Percentiles rank a stretch among this genome's conserved stretches.
These are phyloP conservation scores for Suricata suricatta DNA, from an alignment of 2,113 vertebrate genomes.

Conservation along the genomic window DNA sequence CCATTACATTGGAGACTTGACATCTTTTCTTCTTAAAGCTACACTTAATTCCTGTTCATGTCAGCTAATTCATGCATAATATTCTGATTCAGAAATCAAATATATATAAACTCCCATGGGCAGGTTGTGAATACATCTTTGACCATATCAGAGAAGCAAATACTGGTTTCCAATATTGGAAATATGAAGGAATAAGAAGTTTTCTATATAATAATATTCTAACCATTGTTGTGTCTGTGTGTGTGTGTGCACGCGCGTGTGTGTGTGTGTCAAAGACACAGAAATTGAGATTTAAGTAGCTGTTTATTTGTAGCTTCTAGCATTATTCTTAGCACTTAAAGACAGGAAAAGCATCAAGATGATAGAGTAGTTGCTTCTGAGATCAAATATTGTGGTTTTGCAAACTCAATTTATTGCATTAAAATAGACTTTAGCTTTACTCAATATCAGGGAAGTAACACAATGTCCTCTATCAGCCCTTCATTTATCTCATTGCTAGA, in stretches of 20 bases:
- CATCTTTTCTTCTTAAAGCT: slow-evolving; percentile 7
- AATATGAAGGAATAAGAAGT: background rate
- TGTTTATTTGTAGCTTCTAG: too few species aligned
- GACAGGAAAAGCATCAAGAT: slow-evolving; percentile 69
- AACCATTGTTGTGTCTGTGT: background rate
- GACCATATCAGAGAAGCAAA: background rate
- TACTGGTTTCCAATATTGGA: background rate
- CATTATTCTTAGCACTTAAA: too few species aligned
- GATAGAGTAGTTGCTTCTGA: slow-evolving; percentile 62
- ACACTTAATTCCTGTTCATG: slow-evolving; percentile 29
- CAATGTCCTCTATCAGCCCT: slow-evolving; percentile 51
- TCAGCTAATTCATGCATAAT: background rate
- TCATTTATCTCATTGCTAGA: slow-evolving; percentile 61
- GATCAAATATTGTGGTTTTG: slow-evolving; percentile 72
- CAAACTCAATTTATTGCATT: slow-evolving; percentile 71
- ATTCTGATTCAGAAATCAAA: slow-evolving; percentile 30
- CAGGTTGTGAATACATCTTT: background rate
- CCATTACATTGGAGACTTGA: background rate
- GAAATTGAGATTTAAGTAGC: slow-evolving; percentile 32
- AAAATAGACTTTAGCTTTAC: slow-evolving; percentile 69
- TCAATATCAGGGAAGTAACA: slow-evolving; percentile 61
- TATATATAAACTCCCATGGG: background rate
- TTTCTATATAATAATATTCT: slow-evolving; percentile 31
- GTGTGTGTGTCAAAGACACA: background rate
- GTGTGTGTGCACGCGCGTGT: background rate